phyloP scores from a whole-genome alignment of 2,113 vertebrate genomes.

The Poeciliopsis retropinna region DNA sequence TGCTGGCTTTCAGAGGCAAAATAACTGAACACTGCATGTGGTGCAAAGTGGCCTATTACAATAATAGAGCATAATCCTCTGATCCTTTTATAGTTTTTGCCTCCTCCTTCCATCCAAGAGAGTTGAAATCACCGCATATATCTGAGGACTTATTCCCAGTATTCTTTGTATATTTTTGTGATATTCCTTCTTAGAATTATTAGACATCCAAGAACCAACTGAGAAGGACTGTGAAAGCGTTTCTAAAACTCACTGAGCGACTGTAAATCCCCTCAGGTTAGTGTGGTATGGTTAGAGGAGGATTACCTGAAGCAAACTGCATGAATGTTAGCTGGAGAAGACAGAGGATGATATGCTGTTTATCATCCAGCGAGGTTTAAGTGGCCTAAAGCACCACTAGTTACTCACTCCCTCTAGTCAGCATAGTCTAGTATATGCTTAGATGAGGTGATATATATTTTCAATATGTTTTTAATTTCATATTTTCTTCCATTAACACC shows the following conservation, averaged over 20 bases:
- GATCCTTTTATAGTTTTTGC: constrained; percentile 22
- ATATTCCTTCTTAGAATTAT: neutral
- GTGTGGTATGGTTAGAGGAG: neutral
- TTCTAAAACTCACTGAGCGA: neutral
- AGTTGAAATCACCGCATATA: neutral
- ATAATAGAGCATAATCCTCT: constrained; percentile 22
- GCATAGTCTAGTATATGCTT: neutral
- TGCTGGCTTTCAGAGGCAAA: neutral
- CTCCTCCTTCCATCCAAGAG: neutral
- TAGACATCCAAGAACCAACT: neutral
- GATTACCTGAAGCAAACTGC: neutral
- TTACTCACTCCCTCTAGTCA: neutral
- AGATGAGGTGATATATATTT: neutral
- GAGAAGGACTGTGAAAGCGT: neutral
- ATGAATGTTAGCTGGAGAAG: neutral
- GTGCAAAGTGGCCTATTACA: constrained; percentile 9
- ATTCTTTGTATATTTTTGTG: neutral
- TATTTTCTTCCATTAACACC: neutral
- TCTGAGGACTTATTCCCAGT: neutral
- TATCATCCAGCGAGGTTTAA: neutral
- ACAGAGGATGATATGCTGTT: neutral
- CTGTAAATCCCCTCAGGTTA: neutral
- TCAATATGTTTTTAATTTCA: neutral
- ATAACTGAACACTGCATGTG: constrained; percentile 3
- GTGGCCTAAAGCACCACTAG: neutral